Percentiles rank a stretch among this genome's conserved stretches.
These are phyloP conservation scores for Proteles cristata DNA, from an alignment of 2,113 vertebrate genomes.

Conservation along the genomic window DNA sequence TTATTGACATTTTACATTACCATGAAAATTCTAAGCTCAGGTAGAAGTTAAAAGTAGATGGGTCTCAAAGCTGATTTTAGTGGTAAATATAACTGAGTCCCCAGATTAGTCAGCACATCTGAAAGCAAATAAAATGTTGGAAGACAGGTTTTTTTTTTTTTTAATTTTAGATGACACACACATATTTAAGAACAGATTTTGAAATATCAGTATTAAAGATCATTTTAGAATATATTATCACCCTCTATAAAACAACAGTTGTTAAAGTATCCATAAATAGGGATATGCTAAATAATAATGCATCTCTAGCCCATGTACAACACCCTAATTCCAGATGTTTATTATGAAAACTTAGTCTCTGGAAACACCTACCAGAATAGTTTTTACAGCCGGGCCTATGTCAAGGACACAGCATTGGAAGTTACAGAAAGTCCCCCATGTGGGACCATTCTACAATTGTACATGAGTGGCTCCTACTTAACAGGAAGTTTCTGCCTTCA, in stretches of 20 bases:
- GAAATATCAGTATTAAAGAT: conserved; percentile 86
- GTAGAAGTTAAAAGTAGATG: conserved; percentile 38
- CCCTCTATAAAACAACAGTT: conserved; percentile 80
- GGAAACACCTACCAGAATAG: neutral
- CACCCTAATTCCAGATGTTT: conserved; percentile 67
- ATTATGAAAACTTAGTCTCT: neutral
- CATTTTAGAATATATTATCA: conserved; percentile 85
- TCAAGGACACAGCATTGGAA: neutral
- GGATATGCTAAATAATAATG: conserved; percentile 70
- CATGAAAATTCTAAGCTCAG: neutral
- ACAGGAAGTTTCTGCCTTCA: neutral
- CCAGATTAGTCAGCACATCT: conserved; percentile 68
- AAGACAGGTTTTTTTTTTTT: conserved; percentile 31
- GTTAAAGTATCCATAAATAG: conserved; percentile 81
- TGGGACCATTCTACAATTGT: neutral
- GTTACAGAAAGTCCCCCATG: neutral
- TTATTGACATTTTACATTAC: neutral
- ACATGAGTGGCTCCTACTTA: neutral
- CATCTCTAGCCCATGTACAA: conserved; percentile 53
- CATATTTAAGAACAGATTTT: conserved; percentile 84
- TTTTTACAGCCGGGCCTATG: neutral
- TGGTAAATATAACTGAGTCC: neutral
- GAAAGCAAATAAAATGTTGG: conserved; percentile 60
- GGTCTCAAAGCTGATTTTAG: conserved; percentile 40
- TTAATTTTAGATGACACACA: conserved; percentile 66